Percentiles rank a stretch among this genome's conserved stretches.
Conservation (phyloP, 2,113 vertebrate species). For the Xiphorhynchus elegans region DNA sequence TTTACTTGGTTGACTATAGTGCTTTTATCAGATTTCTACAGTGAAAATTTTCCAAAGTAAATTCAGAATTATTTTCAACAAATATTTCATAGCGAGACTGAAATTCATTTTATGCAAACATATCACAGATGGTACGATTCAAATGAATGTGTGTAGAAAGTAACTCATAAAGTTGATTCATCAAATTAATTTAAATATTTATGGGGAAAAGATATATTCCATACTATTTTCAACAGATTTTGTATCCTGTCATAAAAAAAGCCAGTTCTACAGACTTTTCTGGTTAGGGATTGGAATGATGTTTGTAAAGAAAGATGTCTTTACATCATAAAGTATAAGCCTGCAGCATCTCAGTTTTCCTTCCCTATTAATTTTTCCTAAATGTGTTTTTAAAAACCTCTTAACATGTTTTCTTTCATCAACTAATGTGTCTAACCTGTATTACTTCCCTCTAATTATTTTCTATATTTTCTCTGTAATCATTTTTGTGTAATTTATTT, state of each 20-base stretch:
- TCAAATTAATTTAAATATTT: background rate
- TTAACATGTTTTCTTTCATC: background rate
- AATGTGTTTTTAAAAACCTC: background rate
- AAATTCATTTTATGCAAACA: background rate
- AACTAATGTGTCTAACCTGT: background rate
- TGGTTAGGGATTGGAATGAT: background rate
- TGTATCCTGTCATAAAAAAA: background rate
- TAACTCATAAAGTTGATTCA: background rate
- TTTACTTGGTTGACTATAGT: background rate
- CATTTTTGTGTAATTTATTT: background rate
- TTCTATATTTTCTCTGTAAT: background rate
- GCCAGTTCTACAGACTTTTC: background rate
- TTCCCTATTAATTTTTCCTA: background rate
- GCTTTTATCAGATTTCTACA: constrained; percentile 9
- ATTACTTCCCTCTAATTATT: background rate
- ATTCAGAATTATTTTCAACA: constrained; percentile 21
- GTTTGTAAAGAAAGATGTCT: background rate
- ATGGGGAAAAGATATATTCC: background rate
- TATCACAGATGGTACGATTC: constrained; percentile 4
- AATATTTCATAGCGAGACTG: background rate
- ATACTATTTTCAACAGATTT: background rate
- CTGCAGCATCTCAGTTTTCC: background rate
- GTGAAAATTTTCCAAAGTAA: background rate
- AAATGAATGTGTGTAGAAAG: background rate
- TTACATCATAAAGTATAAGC: background rate